Conservation (phyloP, 2,797 vertebrate species). For the Chelon auratus region DNA sequence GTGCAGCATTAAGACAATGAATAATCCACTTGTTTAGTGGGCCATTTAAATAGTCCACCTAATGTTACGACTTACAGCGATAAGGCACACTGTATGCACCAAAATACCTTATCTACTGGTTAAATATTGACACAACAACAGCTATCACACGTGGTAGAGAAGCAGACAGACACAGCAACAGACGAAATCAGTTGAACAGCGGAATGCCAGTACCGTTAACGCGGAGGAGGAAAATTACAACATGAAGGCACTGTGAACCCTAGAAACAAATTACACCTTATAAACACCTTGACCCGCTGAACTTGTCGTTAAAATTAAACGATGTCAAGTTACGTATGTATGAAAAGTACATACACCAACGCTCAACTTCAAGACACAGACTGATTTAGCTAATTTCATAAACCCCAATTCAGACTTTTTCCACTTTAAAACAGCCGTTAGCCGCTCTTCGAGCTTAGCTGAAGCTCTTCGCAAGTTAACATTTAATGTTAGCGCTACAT, state of each 20-base stretch:
- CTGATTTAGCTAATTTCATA: background rate
- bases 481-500: slow-evolving; percentile 33
- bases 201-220: background rate
- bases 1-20: slow-evolving; percentile 16
- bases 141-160: slow-evolving; percentile 9
- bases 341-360: background rate
- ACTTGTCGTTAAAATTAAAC: background rate
- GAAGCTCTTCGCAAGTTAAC: slow-evolving; percentile 31
- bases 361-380: background rate
- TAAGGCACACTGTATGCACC: slow-evolving; percentile 18
- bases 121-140: slow-evolving; percentile 53
- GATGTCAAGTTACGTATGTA: background rate
- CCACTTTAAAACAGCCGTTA: background rate
- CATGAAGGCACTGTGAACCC: background rate
- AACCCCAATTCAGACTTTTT: background rate
- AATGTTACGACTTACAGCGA: slow-evolving; percentile 1
- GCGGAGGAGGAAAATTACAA: background rate
- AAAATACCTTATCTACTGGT: slow-evolving; percentile 12
- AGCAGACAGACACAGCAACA: background rate
- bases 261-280: background rate
- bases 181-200: background rate
- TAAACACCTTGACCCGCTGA: background rate
- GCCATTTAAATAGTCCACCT: slow-evolving; percentile 3
- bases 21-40: slow-evolving; percentile 25
- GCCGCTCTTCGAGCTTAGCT: background rate